Conservation (phyloP, 2,888 invertebrate genomes). For the Hydriomena furcata region DNA sequence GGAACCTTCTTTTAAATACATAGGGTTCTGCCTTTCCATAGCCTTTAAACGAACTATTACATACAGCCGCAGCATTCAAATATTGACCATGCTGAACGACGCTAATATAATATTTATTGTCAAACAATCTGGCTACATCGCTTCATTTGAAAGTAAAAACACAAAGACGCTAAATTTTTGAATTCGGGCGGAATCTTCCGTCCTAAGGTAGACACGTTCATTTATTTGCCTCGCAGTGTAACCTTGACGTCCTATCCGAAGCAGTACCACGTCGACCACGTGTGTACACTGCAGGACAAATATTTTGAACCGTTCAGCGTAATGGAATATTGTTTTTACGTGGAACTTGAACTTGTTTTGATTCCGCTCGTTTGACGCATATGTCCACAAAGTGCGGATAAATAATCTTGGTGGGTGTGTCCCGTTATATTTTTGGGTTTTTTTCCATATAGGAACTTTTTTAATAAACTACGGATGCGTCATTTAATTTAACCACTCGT, state of each 20-base stretch:
- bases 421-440: background rate
- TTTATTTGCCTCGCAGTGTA: slow-evolving; percentile 41
- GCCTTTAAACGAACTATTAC: too few species aligned
- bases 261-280: slow-evolving; percentile 32
- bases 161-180: slow-evolving; percentile 11
- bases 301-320: slow-evolving; percentile 50
- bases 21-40: too few species aligned
- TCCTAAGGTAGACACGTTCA: slow-evolving; percentile 40
- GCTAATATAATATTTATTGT: too few species aligned
- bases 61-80: too few species aligned
- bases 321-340: slow-evolving; percentile 53
- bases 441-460: slow-evolving; percentile 1
- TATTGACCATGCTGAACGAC: too few species aligned
- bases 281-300: slow-evolving; percentile 48
- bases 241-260: slow-evolving; percentile 40
- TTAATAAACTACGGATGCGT: background rate
- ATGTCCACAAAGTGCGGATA: slow-evolving; percentile 3
- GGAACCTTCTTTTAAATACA: too few species aligned
- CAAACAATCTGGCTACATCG: too few species aligned
- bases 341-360: slow-evolving; percentile 42
- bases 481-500: too few species aligned
- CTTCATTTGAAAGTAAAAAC: background rate
- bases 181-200: slow-evolving; percentile 30
- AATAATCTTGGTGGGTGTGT: slow-evolving; percentile 14
- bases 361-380: slow-evolving; percentile 26